phyloP scores from a whole-genome alignment of 2,113 vertebrate species.

The Mormoops blainvillei region DNA sequence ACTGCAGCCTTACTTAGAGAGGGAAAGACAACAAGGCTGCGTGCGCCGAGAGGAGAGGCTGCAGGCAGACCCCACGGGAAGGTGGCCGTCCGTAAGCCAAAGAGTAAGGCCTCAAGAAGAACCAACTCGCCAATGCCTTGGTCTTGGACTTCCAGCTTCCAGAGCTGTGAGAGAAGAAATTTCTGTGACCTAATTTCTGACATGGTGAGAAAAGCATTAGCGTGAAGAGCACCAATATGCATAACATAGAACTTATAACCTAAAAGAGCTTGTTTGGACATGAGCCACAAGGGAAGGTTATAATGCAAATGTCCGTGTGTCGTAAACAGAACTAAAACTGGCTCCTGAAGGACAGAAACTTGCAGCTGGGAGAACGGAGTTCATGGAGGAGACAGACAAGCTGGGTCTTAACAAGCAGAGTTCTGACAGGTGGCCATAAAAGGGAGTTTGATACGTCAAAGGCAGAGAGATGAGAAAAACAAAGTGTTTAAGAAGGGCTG shows the following conservation, averaged over 20 bases:
- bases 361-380: not conserved
- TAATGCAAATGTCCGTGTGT: not conserved
- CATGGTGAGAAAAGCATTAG: not conserved
- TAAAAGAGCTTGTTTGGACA: not conserved
- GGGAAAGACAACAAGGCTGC: not conserved
- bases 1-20: not conserved
- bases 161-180: not conserved
- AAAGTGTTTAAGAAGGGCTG: not conserved
- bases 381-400: not conserved
- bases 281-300: not conserved
- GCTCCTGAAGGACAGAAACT: not conserved
- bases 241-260: not conserved
- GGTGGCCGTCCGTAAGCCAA: not conserved
- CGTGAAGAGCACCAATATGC: not conserved
- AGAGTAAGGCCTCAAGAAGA: not conserved
- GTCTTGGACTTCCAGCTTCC: not conserved
- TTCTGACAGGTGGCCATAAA: not conserved
- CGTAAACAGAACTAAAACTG: not conserved
- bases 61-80: not conserved
- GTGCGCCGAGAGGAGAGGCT: not conserved
- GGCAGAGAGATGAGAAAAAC: not conserved
- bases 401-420: not conserved
- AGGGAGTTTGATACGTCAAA: not conserved
- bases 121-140: not conserved
- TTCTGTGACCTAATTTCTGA: not conserved